These are phyloP conservation scores for Arothron firmamentum DNA, from an alignment of 2,113 vertebrate species.

Conservation along the genomic window DNA sequence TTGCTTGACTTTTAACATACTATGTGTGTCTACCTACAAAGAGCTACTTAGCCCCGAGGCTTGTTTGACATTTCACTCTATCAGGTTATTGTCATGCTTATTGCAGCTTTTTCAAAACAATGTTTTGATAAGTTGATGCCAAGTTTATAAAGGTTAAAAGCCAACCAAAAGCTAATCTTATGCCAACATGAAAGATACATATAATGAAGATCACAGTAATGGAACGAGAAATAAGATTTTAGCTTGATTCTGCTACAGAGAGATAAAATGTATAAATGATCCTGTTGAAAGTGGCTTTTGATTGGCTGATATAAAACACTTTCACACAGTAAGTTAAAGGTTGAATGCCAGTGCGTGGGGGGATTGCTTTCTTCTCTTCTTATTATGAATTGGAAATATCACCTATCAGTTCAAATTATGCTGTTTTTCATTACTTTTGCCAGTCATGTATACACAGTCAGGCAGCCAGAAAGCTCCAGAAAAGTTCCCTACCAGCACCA, in stretches of 20 bases:
- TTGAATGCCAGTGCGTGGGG: too few relatives aligned
- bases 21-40: slow-evolving; percentile 22
- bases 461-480: slow-evolving; percentile 51
- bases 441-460: slow-evolving; percentile 47
- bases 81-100: slow-evolving; percentile 29
- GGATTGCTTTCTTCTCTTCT: slow-evolving; percentile 55
- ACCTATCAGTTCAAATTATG: slow-evolving; percentile 44
- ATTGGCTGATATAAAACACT: too few relatives aligned
- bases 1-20: slow-evolving; percentile 37
- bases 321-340: too few relatives aligned
- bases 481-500: slow-evolving; percentile 60
- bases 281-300: too few relatives aligned
- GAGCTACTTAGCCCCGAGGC: slow-evolving; percentile 32
- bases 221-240: background rate
- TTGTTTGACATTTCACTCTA: slow-evolving; percentile 50
- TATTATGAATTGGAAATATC: slow-evolving; percentile 39
- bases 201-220: background rate
- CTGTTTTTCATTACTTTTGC: slow-evolving; percentile 57
- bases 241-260: background rate
- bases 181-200: background rate
- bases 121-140: slow-evolving; percentile 7
- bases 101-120: slow-evolving; percentile 12
- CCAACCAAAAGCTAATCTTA: background rate
- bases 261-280: background rate
- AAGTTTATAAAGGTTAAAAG: background rate